Evolutionary conservation across 2,888 invertebrate species (phyloP), one percentile per base, ranked within the genome.

Genomic region (Idaea dimidiata): DNA sequence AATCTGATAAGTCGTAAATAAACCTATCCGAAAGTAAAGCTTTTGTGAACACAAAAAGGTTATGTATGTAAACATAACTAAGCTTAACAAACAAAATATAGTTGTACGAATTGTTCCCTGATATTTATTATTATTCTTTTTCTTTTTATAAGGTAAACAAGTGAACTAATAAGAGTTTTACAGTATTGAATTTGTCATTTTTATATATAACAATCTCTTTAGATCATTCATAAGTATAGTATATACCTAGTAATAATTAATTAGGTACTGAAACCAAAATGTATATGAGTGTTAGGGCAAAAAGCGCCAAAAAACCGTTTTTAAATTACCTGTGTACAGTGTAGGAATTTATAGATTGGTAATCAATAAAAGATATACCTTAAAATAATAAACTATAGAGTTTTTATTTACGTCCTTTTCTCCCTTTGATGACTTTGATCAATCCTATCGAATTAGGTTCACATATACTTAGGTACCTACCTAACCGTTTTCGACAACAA

Each of bases 241-340:
- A 24, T 3, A n/a, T n/a, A n/a, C n/a, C n/a, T n/a, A 58, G 62
- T 68, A 65, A 70, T 43, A 14, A 70, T 76, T 74, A 70, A 66
- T 69, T 77, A 76, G 72, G 71, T 69, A 78, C 54, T 77, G 75
- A 79, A 79, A 79, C 74, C 72, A 80, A 74, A n/a, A 81, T 82
- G 79, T 84, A 80, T 83, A 83, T 89, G 83, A 83, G 80, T 88
- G 87, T 89, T 90, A 88, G 88, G 87, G 86, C 87, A 80, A 77
- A 79, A 77, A 73, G 80, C 73, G 85, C 85, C 86, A 81, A 71
- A 80, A 76, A 80, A 82, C 85, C 81, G 43, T 43, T 89, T 89
- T 86, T 68, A 82, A 82, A 83, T 79, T 87, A 87, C 80, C 81
- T 72, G 73, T 89, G 86, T 89, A 88, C 89, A 89, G 88, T 68